Base-by-base conservation (phyloP, 2,797 vertebrate species). In the Percopsis omiscomaycus region DNA sequence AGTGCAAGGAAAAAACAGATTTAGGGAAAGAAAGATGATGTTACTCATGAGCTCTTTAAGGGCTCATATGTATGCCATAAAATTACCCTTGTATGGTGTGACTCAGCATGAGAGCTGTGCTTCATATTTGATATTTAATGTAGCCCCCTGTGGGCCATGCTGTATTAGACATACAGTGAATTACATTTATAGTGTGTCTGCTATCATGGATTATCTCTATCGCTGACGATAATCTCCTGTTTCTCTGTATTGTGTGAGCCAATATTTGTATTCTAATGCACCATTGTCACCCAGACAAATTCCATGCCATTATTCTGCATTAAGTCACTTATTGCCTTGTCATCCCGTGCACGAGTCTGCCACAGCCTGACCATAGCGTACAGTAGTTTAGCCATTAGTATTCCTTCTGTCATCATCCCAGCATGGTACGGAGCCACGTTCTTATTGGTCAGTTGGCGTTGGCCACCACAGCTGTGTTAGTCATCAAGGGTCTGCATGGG, bases 381-480 rank as follows among this genome's bases (percentile, higher is more conserved):
- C 22, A 2, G 1, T 49, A 62, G 61, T 42, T 60, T 77, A 69
- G 76, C 65, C 68, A 55, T 59, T 65, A 44, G 45, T 56, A 30
- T 27, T 11, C 48, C 47, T 44, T 4, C 42, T 30, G 32, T 22
- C 51, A 57, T 47, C 63, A 52, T 54, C 65, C 15, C 55, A 11
- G 42, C 3, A 28, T 47, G 68, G n/a, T 69, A 46, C 0, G 59
- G 55, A 58, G 60, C 37, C 29, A 3, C 1, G 2, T 28, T 77
- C 45, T 52, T 15, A 62, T 64, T 82, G 83, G 61, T 68, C 66
- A 9, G 46, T 27, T 42, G 15, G 15, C 55, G 59, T 68, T 22
- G 59, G 55, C 73, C 32, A 59, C 73, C 32, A 28, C 82, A 87
- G 84, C 83, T 84, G 84, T 81, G 77, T 59, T 55, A 62, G 71